These are phyloP conservation scores for Phoxinus phoxinus DNA, from an alignment of 2,113 vertebrate genomes.

Conservation along the genomic window DNA sequence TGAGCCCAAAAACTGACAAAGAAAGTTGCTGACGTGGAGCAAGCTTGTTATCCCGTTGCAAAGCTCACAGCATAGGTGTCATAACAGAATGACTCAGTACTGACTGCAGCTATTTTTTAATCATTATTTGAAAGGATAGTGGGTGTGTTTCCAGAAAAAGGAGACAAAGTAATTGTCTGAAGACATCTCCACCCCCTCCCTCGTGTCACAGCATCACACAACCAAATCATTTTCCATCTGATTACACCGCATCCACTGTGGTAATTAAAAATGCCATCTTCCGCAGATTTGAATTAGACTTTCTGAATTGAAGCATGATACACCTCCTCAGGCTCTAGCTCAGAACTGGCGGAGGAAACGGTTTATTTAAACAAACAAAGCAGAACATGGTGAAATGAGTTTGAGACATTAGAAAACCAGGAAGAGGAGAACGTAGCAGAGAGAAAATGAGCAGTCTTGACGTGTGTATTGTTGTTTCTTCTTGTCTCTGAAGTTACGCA, in stretches of 20 bases:
- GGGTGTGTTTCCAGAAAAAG: slow-evolving; percentile 31
- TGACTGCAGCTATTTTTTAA: slow-evolving; percentile 12
- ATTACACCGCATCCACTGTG: slow-evolving; percentile 53
- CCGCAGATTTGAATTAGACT: slow-evolving; percentile 59
- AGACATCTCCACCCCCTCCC: slow-evolving; percentile 22
- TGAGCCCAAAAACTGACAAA: slow-evolving; percentile 1
- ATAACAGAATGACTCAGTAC: slow-evolving; percentile 30
- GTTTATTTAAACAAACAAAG: slow-evolving; percentile 42
- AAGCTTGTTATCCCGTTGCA: slow-evolving; percentile 13
- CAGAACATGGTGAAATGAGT: not conserved
- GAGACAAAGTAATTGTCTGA: slow-evolving; percentile 41
- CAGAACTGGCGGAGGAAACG: not conserved
- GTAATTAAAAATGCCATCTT: slow-evolving; percentile 69
- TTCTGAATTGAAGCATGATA: slow-evolving; percentile 48
- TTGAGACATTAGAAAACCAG: not conserved
- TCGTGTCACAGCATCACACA: slow-evolving; percentile 8
- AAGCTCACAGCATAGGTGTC: slow-evolving; percentile 30
- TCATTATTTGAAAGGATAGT: slow-evolving; percentile 31
- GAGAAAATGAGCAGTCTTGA: not conserved
- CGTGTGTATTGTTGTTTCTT: not conserved
- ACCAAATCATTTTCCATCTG: slow-evolving; percentile 62
- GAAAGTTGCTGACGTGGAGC: slow-evolving; percentile 11
- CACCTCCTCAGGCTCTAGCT: slow-evolving; percentile 32
- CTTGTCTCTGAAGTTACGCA: slow-evolving; percentile 75
- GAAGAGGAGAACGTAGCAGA: not conserved